Evolutionary conservation across 2,888 invertebrate species (phyloP), one percentile per base, ranked within the genome.

Genomic region (Pterobdella sp.): DNA sequence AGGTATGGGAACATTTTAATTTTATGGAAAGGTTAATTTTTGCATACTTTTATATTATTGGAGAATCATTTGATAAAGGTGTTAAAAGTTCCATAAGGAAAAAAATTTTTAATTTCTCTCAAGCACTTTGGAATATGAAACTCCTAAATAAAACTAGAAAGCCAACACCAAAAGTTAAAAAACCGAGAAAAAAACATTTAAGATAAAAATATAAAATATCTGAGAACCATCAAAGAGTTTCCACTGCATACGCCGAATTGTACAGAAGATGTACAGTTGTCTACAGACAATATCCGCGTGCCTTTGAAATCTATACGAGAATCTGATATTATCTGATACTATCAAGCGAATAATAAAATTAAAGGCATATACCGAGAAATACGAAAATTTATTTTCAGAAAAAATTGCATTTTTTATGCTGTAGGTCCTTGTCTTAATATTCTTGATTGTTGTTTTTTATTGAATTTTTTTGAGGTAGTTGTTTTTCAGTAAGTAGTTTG

Each of bases 261-360:
- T 56, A 56, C 60, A 56, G 10, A 3, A 4, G 4, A 56, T 22
- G 60, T 26, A 56, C 60, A 56, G 14, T 22, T 56, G 60, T 56
- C 60, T n/a, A 56, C 60, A n/a, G 60, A 56, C 60, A 4, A 56
- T 56, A 56, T 56, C 60, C 60, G 7, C n/a, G 60, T 7, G 60
- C 60, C 26, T 26, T 22, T 26, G n/a, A 56, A 56, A 56, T 56
- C 60, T 56, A 56, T 56, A 56, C 60, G 18, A 56, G 60, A 4
- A 56, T 56, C n/a, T 56, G 60, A 56, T 56, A 56, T 22, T 56
- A 56, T 56, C 60, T 26, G 14, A 56, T 56, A 56, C 60, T 56
- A 56, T 56, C 60, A 56, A 4, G 60, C 26, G 60, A 56, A 56
- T 56, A 56, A 56, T 56, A 56, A 42, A 14, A 42, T 42, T 42